Percentiles rank a stretch among this genome's conserved stretches.
These are phyloP conservation scores for Diarsia rubi DNA, from an alignment of 2,888 invertebrate genomes.

Conservation along the genomic window DNA sequence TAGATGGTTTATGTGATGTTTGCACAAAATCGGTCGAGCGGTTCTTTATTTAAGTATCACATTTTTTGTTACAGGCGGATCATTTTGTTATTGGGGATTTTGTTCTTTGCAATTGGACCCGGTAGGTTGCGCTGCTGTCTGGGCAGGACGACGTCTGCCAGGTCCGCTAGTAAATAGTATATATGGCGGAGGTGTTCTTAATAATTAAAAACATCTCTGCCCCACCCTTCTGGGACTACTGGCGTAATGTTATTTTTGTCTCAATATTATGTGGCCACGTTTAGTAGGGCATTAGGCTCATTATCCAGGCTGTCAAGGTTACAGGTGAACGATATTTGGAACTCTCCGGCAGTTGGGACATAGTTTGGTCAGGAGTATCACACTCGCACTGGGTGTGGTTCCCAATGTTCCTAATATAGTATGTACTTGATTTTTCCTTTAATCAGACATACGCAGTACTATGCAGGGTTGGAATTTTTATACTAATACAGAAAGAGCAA, in stretches of 20 bases:
- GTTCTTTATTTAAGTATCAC: too few relatives aligned
- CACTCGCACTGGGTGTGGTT: not conserved
- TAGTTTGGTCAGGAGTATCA: not conserved
- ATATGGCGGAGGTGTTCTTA: too few relatives aligned
- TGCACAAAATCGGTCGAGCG: too few relatives aligned
- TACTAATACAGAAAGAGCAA: not conserved
- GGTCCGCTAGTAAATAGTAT: too few relatives aligned
- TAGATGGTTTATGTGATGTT: too few relatives aligned
- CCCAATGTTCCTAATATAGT: not conserved
- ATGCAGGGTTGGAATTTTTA: not conserved
- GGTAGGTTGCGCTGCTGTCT: too few relatives aligned
- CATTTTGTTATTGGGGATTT: too few relatives aligned
- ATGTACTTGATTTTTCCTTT: not conserved
- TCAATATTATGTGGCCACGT: not conserved
- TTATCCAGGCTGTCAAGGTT: not conserved
- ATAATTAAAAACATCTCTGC: too few relatives aligned
- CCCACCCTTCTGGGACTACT: not conserved
- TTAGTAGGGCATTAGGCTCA: not conserved
- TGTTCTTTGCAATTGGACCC: too few relatives aligned
- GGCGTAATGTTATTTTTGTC: not conserved
- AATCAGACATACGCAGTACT: not conserved
- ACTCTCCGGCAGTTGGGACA: not conserved
- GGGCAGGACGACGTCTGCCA: too few relatives aligned
- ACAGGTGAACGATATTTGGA: not conserved
- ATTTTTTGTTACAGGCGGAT: too few relatives aligned